phyloP scores from a whole-genome alignment of 1,140 invertebrate genomes.

The Reticulitermes speratus region DNA sequence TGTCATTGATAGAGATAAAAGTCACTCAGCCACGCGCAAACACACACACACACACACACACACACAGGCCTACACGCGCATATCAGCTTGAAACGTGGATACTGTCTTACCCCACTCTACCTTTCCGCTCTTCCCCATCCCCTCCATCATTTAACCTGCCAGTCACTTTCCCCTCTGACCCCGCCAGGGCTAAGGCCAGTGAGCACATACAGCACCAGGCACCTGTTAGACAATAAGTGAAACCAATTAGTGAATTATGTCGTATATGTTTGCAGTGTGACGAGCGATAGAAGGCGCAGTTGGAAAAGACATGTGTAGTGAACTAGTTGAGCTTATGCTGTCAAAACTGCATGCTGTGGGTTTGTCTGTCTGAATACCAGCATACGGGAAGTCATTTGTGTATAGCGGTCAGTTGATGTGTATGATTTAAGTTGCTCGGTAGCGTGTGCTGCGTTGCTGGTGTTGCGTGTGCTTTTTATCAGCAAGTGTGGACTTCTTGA shows the following conservation, averaged over 20 bases:
- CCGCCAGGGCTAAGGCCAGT: neutral
- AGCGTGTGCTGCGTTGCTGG: neutral
- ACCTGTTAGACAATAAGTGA: neutral
- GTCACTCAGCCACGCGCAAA: neutral
- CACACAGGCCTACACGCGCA: neutral
- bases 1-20: neutral
- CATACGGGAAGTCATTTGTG: neutral
- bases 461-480: neutral
- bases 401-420: neutral
- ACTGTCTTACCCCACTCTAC: neutral
- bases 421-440: neutral
- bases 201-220: neutral
- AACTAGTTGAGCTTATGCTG: neutral
- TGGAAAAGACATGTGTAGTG: too few species aligned
- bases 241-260: neutral
- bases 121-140: neutral
- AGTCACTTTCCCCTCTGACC: conserved; percentile 16
- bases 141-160: conserved; percentile 14
- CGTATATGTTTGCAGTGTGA: neutral
- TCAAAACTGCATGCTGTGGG: neutral
- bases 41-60: too few species aligned
- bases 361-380: neutral
- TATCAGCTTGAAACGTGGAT: neutral
- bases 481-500: neutral
- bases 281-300: too few species aligned